A percentile compares a stretch with the other conserved stretches of the same genome.
phyloP scores from a whole-genome alignment of 2,797 vertebrate genomes.

The Hafferia zeledoni region DNA sequence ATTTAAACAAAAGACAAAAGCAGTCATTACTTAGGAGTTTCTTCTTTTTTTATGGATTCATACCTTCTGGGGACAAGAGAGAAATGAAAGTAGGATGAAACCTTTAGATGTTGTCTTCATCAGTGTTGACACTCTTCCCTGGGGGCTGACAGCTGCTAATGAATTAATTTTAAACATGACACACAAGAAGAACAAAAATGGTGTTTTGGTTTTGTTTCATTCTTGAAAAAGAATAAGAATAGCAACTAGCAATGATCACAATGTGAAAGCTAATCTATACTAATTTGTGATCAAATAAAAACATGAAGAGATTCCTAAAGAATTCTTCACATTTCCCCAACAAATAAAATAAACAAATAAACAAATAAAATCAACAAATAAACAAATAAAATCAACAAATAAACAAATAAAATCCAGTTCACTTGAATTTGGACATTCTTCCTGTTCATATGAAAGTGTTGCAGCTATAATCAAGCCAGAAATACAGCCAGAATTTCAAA shows the following conservation, averaged over 20 bases:
- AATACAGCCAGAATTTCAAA: background rate
- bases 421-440: background rate
- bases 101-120: constrained; percentile 72
- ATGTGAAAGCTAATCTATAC: background rate
- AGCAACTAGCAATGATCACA: background rate
- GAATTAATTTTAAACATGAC: constrained; percentile 77
- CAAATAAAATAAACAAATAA: background rate
- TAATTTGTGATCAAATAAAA: background rate
- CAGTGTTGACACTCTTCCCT: constrained; percentile 68
- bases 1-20: constrained; percentile 64
- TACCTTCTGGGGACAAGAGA: constrained; percentile 76
- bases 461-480: background rate
- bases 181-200: constrained; percentile 49
- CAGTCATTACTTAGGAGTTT: constrained; percentile 28
- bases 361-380: background rate
- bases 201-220: background rate
- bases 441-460: background rate
- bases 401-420: background rate
- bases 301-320: background rate
- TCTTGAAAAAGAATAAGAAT: background rate
- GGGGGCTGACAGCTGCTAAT: constrained; percentile 77
- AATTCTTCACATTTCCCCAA: background rate
- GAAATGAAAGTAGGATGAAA: constrained; percentile 78
- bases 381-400: background rate
- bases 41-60: constrained; percentile 9